Evolutionary conservation across 2,888 invertebrate genomes (phyloP).

Genomic region (Tethea ocularis): DNA sequence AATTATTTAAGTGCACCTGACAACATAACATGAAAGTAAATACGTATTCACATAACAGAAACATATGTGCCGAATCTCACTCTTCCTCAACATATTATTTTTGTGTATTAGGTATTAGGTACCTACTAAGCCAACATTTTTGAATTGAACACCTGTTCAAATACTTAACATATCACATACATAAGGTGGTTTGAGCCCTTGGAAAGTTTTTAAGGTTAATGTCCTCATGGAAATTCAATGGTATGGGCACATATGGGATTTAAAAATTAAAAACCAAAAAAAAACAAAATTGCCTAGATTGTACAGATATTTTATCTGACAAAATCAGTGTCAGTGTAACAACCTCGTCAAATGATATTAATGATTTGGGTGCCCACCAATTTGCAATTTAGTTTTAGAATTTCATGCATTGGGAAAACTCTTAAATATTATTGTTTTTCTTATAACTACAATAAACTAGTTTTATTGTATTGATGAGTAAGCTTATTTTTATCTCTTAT

Average conservation of each 20-base stretch:
- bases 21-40: neutral
- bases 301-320: too few relatives aligned
- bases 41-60: slow-evolving; percentile 4
- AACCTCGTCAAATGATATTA: too few relatives aligned
- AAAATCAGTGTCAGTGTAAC: too few relatives aligned
- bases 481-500: neutral
- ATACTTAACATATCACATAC: too few relatives aligned
- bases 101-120: neutral
- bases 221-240: slow-evolving; percentile 32
- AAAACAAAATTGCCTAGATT: too few relatives aligned
- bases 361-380: too few relatives aligned
- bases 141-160: slow-evolving; percentile 43
- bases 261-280: neutral
- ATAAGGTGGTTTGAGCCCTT: slow-evolving; percentile 36
- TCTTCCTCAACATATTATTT: neutral
- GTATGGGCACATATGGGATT: neutral
- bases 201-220: slow-evolving; percentile 37
- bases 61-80: slow-evolving; percentile 1
- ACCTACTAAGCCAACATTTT: slow-evolving; percentile 1
- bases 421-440: neutral
- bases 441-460: neutral
- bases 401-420: neutral
- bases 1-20: slow-evolving; percentile 8
- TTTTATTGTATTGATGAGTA: neutral
- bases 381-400: neutral